phyloP scores from a whole-genome alignment of 2,113 vertebrate genomes.

The Amphilophus citrinellus region DNA sequence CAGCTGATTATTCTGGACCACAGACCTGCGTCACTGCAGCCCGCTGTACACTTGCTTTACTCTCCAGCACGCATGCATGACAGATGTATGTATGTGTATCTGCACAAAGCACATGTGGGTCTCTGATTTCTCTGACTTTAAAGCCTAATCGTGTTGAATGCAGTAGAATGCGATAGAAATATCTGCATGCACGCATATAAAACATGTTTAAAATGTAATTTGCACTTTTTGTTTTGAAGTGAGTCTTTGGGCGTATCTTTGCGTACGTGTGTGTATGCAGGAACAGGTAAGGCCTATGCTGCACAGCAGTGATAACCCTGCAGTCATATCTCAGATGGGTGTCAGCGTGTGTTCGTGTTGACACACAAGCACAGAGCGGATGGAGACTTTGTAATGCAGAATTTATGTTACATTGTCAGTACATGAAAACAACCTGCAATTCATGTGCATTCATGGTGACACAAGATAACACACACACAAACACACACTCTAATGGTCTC shows the following conservation, averaged over 20 bases:
- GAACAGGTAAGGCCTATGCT: not conserved
- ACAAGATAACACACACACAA: constrained; percentile 10
- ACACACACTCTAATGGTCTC: not conserved
- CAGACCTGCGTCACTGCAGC: constrained; percentile 52
- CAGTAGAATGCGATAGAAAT: not conserved
- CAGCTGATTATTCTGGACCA: constrained; percentile 55
- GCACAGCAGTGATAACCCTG: constrained; percentile 42
- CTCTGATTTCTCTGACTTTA: not conserved
- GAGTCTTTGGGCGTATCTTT: not conserved
- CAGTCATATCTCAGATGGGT: not conserved
- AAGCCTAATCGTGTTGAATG: not conserved
- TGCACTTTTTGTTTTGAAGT: not conserved
- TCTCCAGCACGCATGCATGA: constrained; percentile 9
- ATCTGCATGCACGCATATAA: not conserved
- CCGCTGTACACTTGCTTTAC: constrained; percentile 30
- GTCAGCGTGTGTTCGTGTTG: not conserved
- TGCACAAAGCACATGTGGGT: not conserved
- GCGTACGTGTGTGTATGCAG: not conserved
- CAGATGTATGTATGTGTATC: not conserved
- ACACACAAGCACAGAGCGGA: not conserved
- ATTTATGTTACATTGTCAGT: constrained; percentile 31
- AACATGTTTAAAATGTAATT: not conserved
- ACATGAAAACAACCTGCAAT: constrained; percentile 6
- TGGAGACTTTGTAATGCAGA: constrained; percentile 17
- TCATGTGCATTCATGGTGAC: constrained; percentile 8